phyloP scores from a whole-genome alignment of 1,140 invertebrate genomes.

The Zaprionus gabonicus region DNA sequence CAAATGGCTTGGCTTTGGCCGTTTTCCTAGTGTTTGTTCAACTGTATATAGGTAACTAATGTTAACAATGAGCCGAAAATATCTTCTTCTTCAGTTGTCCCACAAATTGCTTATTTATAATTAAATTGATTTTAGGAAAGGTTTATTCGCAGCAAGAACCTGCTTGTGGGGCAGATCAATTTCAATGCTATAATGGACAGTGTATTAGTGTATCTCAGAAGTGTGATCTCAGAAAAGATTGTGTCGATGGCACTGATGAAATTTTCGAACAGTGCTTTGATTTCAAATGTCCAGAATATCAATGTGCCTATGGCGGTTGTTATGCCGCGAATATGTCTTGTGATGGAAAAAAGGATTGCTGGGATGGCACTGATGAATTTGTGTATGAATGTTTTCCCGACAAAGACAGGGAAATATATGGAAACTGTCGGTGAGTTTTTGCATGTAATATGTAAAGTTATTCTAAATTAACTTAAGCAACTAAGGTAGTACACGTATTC shows the following conservation, averaged over 20 bases:
- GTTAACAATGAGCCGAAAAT: neutral
- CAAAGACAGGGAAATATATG: constrained; percentile 65
- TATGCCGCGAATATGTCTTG: constrained; percentile 85
- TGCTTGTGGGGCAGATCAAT: neutral
- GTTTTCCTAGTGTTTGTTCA: neutral
- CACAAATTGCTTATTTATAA: neutral
- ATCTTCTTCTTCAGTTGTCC: neutral
- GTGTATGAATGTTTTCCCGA: neutral
- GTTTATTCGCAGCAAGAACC: neutral
- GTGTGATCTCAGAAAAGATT: constrained; percentile 85
- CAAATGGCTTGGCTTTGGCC: neutral
- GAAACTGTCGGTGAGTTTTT: constrained; percentile 23
- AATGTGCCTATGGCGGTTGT: constrained; percentile 87
- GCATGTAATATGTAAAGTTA: no score
- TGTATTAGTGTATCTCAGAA: neutral
- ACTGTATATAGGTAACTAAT: neutral
- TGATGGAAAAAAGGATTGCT: constrained; percentile 83
- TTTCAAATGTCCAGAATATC: constrained; percentile 84
- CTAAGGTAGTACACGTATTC: no score
- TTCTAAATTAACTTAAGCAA: no score
- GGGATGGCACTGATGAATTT: constrained; percentile 87
- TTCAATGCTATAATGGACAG: constrained; percentile 23
- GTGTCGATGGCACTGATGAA: constrained; percentile 87
- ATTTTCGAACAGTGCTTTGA: constrained; percentile 57
- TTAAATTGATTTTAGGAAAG: neutral